Conservation (phyloP, 2,888 invertebrate species). For the Tridacna gigas region DNA sequence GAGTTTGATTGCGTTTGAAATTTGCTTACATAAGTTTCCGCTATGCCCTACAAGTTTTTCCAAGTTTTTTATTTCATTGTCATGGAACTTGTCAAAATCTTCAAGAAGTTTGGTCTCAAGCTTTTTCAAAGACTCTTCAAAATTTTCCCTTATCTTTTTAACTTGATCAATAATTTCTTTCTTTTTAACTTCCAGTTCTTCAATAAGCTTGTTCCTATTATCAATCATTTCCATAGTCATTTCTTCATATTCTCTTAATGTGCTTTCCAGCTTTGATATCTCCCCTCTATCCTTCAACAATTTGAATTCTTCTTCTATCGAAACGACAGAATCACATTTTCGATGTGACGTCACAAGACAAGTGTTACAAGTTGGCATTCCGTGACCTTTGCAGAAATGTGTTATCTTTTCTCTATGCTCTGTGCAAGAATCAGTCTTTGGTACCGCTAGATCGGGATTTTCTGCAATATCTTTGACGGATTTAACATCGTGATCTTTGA, state of each 20-base stretch:
- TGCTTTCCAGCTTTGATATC: conserved; percentile 19
- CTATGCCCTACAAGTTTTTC: conserved; percentile 29
- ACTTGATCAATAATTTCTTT: conserved; percentile 44
- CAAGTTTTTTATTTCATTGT: conserved; percentile 41
- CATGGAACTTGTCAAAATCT: conserved; percentile 50
- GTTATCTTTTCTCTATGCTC: conserved; percentile 55
- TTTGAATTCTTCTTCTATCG: conserved; percentile 48
- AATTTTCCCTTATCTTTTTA: conserved; percentile 38
- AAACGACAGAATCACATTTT: conserved; percentile 51
- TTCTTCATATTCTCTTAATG: conserved; percentile 40
- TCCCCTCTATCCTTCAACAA: conserved; percentile 45
- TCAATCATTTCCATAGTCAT: conserved; percentile 41
- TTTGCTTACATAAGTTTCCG: conserved; percentile 56
- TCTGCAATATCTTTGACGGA: conserved; percentile 51
- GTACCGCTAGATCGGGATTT: conserved; percentile 56
- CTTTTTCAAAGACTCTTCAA: conserved; percentile 44
- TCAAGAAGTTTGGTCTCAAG: conserved; percentile 47
- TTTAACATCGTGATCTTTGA: conserved; percentile 55
- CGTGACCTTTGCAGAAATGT: conserved; percentile 51
- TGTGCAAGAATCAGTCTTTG: conserved; percentile 50
- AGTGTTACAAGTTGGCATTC: conserved; percentile 41
- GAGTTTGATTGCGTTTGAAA: conserved; percentile 52
- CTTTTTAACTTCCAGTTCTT: conserved; percentile 46
- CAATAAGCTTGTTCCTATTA: conserved; percentile 36
- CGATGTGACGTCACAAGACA: conserved; percentile 49